A percentile compares a stretch with the other conserved stretches of the same genome.
phyloP scores from a whole-genome alignment of 2,797 vertebrate species.

The Diglossa cyanea region DNA sequence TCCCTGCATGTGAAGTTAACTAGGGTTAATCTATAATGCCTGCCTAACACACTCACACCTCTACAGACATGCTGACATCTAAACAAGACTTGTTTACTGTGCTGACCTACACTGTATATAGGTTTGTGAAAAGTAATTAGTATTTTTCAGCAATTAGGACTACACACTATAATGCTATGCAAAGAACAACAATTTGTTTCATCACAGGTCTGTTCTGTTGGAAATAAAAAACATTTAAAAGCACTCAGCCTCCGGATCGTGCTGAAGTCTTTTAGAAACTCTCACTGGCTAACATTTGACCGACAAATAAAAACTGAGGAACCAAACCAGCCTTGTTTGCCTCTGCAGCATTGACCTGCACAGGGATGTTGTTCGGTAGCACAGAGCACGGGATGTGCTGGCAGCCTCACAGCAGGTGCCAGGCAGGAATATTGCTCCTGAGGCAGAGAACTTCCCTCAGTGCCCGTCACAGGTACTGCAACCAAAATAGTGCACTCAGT shows the following conservation, averaged over 20 bases:
- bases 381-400: fast-evolving
- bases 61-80: neutral
- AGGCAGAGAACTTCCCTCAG: neutral
- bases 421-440: neutral
- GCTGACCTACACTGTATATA: neutral
- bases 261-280: neutral
- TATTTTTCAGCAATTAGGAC: neutral
- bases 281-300: neutral
- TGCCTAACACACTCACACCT: neutral
- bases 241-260: neutral
- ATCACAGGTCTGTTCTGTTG: neutral
- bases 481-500: neutral
- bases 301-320: neutral
- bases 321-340: neutral
- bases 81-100: neutral
- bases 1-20: neutral
- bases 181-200: neutral
- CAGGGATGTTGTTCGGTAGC: fast-evolving
- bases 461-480: neutral
- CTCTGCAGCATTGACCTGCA: neutral
- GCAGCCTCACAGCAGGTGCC: neutral
- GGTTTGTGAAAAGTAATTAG: neutral
- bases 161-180: neutral
- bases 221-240: neutral
- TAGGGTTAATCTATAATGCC: neutral